Base-by-base conservation (phyloP, 2,888 invertebrate species). In the Pyrrhosoma nymphula region DNA sequence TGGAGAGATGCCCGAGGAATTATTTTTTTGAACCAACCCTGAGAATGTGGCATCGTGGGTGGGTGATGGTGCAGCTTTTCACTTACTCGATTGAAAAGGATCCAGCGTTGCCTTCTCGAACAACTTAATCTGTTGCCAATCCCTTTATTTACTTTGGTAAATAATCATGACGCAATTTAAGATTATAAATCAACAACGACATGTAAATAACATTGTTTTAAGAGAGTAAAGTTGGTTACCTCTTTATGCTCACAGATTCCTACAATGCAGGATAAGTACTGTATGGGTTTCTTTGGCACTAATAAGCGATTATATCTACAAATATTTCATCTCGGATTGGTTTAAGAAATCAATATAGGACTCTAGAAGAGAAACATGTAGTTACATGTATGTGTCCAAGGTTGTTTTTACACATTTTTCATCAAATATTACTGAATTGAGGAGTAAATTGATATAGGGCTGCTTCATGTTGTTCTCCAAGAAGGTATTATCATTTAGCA, bases 1-100 rank as follows among this genome's bases (percentile, higher is more conserved):
- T 35, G 82, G 82, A 82, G 35, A 82, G 82, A 82, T 82, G 82
- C 12, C 82, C 82, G 82, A 82, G 82, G 82, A 35, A 82, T 82
- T 82, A 82, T 82, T 82, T 82, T 82, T 82, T 82, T 82, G 82
- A 82, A 16, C 82, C 82, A 35, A 82, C 35, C 30, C 14, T 16
- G 35, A 35, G 35, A 82, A 35, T 35, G 82, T 82, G 82, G 82
- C 82, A 82, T 82, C 35, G 35, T 14, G 82, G 82, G 35, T 35
- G 69, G n/a, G 0, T 82, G 75, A 30, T 35, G 30, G 75, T 35
- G 82, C 30, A 14, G 16, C 30, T 82, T 82, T 8, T 82, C 82
- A 35, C 35, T 35, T 16, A 6, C 18, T 82, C 82, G 16, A 3
- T 82, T 16, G 30, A 35, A 30, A 82, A 30, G 82, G 82, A 82